A percentile compares a stretch with the other conserved stretches of the same genome.
These are phyloP conservation scores for Sphinx pinastri DNA, from an alignment of 2,888 invertebrate genomes.

Conservation along the genomic window DNA sequence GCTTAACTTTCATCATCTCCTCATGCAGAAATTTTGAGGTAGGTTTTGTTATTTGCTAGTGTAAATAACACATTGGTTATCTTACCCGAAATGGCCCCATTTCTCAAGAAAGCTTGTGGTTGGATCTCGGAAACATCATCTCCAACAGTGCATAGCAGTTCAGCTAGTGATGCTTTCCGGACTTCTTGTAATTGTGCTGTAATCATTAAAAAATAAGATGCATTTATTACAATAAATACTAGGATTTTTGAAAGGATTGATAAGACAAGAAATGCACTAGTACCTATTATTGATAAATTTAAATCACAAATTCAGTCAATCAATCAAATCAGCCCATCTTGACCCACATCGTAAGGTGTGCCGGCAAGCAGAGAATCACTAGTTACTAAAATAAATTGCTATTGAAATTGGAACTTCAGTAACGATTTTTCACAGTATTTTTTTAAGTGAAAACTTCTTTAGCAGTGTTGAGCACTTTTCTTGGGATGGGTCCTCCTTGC, in stretches of 20 bases:
- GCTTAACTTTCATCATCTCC: neutral
- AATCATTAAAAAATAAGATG: neutral
- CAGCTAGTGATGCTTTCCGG: conserved; percentile 4
- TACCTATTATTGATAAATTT: too few relatives aligned
- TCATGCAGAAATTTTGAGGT: neutral
- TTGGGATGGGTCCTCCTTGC: too few relatives aligned
- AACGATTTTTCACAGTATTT: too few relatives aligned
- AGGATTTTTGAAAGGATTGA: neutral
- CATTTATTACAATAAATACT: neutral
- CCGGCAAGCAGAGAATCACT: too few relatives aligned
- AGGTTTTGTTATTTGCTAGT: neutral
- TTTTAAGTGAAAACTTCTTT: too few relatives aligned
- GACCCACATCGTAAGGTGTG: too few relatives aligned
- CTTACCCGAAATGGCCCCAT: conserved; percentile 13
- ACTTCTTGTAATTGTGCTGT: conserved; percentile 17
- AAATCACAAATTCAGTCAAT: too few relatives aligned
- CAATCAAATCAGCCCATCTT: too few relatives aligned
- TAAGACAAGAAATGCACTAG: neutral
- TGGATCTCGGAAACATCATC: conserved; percentile 23
- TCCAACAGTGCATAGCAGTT: conserved; percentile 12
- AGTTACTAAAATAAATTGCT: too few relatives aligned
- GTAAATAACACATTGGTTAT: neutral
- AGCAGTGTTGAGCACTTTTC: too few relatives aligned
- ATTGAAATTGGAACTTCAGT: too few relatives aligned
- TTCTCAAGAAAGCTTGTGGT: conserved; percentile 18